Evolutionary conservation across 2,113 vertebrate species (phyloP).

Genomic region (Eleginops maclovinus): DNA sequence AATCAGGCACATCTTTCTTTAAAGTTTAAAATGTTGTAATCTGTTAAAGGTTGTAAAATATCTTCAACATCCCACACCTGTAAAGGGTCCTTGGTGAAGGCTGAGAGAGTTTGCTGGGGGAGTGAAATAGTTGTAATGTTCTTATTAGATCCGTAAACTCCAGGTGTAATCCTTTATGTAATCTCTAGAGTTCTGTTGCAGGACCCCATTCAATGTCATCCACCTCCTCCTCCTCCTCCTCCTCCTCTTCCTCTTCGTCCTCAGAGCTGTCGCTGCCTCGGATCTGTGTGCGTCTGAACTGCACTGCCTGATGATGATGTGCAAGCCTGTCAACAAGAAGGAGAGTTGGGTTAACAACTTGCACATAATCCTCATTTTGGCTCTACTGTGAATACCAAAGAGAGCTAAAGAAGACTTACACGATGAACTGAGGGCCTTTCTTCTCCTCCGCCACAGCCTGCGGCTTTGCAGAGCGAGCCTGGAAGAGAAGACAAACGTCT

Average conservation of each 20-base stretch:
- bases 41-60: not conserved
- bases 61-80: not conserved
- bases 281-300: slow-evolving; percentile 88
- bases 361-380: not conserved
- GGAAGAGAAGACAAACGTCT: slow-evolving; percentile 8
- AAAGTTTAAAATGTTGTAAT: not conserved
- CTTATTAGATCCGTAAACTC: not conserved
- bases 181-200: slow-evolving; percentile 91
- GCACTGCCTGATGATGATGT: slow-evolving; percentile 87
- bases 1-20: slow-evolving; percentile 29
- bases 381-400: not conserved
- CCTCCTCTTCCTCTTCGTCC: slow-evolving; percentile 17
- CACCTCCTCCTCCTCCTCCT: slow-evolving; percentile 61
- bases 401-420: slow-evolving; percentile 71
- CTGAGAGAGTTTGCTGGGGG: not conserved
- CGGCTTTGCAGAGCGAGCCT: slow-evolving; percentile 75
- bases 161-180: not conserved
- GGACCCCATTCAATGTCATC: slow-evolving; percentile 92
- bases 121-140: slow-evolving; percentile 1
- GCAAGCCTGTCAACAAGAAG: slow-evolving; percentile 80
- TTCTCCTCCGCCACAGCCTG: slow-evolving; percentile 59
- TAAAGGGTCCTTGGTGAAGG: not conserved
- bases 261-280: slow-evolving; percentile 88
- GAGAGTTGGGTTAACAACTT: not conserved
- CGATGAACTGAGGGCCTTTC: slow-evolving; percentile 77